A percentile compares a stretch with the other conserved stretches of the same genome.
Conservation (phyloP, 1,140 invertebrate genomes). For the Drosophila pruinosa region DNA sequence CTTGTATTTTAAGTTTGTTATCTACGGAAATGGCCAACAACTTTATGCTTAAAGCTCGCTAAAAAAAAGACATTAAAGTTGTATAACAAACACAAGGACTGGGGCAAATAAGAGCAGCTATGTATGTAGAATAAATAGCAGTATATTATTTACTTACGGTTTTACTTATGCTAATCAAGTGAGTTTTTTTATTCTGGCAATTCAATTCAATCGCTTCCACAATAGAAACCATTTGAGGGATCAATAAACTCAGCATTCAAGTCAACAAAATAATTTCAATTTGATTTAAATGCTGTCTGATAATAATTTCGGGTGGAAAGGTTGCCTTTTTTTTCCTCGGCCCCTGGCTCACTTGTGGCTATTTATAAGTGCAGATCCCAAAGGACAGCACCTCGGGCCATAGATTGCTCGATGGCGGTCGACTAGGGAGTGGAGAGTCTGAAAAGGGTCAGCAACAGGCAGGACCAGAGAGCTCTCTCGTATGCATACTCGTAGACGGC, state of each 20-base stretch:
- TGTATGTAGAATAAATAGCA: neutral
- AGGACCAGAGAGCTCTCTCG: neutral
- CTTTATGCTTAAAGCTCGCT: too few relatives aligned
- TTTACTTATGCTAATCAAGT: slow-evolving; percentile 9
- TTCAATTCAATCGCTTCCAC: slow-evolving; percentile 5
- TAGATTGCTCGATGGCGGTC: too few relatives aligned
- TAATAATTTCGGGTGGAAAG: slow-evolving; percentile 12
- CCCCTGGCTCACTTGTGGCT: slow-evolving; percentile 52
- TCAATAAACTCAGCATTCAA: slow-evolving; percentile 12
- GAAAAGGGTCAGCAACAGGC: slow-evolving; percentile 20
- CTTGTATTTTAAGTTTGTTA: too few relatives aligned
- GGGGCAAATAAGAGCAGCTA: neutral
- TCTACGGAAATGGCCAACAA: too few relatives aligned
- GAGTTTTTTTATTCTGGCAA: neutral
- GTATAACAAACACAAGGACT: too few relatives aligned
- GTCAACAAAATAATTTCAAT: slow-evolving; percentile 30
- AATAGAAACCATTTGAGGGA: slow-evolving; percentile 8
- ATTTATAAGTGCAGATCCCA: slow-evolving; percentile 44
- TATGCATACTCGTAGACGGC: slow-evolving; percentile 4
- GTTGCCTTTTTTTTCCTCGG: neutral
- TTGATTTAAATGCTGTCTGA: slow-evolving; percentile 35
- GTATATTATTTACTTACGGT: neutral
- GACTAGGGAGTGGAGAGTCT: neutral
- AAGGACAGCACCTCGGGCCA: neutral
- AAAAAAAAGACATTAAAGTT: too few relatives aligned